A percentile compares a stretch with the other conserved stretches of the same genome.
Evolutionary conservation across 2,797 vertebrate species (phyloP).

Genomic region (Cichlasoma orientale): DNA sequence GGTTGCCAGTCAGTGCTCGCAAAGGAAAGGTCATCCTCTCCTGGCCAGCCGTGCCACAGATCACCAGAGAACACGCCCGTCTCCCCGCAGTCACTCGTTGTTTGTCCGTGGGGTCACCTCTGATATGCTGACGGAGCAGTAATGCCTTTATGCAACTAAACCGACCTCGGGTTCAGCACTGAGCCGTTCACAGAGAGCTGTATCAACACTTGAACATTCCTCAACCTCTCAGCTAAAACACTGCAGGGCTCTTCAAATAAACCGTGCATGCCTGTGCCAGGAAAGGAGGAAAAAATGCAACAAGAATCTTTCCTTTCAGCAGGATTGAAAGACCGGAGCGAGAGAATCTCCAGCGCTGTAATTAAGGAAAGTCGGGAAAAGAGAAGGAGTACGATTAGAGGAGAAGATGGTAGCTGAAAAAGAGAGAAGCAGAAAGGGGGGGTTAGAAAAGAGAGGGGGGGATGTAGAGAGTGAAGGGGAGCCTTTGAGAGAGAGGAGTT

Average conservation of each 20-base stretch:
- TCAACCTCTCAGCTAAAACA: slow-evolving; percentile 59
- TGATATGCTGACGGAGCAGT: slow-evolving; percentile 47
- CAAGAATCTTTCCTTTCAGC: slow-evolving; percentile 26
- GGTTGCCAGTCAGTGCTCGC: slow-evolving; percentile 5
- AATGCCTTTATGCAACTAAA: slow-evolving; percentile 41
- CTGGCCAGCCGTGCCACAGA: neutral
- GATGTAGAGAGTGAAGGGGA: slow-evolving; percentile 31
- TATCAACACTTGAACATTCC: slow-evolving; percentile 72
- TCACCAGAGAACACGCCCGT: neutral
- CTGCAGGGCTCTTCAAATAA: slow-evolving; percentile 71
- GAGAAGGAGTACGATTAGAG: neutral
- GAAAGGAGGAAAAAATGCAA: slow-evolving; percentile 24
- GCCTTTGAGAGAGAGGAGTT: slow-evolving; percentile 37
- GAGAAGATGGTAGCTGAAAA: slow-evolving; percentile 3
- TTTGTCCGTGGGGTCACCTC: slow-evolving; percentile 36
- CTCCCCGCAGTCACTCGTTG: neutral
- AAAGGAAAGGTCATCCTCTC: neutral
- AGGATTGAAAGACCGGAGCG: slow-evolving; percentile 16
- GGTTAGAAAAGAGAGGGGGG: neutral
- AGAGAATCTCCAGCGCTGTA: neutral
- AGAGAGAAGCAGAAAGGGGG: neutral
- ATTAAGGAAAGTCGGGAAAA: slow-evolving; percentile 15
- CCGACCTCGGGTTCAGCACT: slow-evolving; percentile 37
- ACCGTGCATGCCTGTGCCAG: slow-evolving; percentile 51
- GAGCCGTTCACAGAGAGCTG: slow-evolving; percentile 52